Conservation (phyloP, 2,797 vertebrate genomes). For the Sebastes baramenuke region DNA sequence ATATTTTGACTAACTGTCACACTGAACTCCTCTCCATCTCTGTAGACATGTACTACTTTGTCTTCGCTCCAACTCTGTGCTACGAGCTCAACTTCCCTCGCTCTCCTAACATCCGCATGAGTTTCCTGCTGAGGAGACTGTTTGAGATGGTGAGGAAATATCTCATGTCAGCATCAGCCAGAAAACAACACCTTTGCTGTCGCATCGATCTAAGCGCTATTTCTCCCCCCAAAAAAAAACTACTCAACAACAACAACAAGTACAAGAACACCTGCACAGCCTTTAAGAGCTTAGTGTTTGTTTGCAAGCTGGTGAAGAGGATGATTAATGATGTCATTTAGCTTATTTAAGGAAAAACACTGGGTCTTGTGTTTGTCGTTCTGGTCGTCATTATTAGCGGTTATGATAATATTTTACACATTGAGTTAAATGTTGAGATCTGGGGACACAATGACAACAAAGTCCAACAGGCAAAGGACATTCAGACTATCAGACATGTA, state of each 20-base stretch:
- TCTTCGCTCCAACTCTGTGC: constrained; percentile 90
- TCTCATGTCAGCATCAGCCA: neutral
- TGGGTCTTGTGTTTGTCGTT: neutral
- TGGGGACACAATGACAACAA: no score
- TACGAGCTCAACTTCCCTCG: constrained; percentile 95
- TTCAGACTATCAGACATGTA: neutral
- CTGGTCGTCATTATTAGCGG: neutral
- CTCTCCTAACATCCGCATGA: constrained; percentile 85
- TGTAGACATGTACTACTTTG: constrained; percentile 91
- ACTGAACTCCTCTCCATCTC: neutral
- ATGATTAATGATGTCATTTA: neutral
- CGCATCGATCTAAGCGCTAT: neutral
- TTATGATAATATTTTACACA: neutral
- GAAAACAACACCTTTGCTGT: neutral
- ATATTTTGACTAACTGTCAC: neutral
- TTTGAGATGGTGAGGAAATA: constrained; percentile 89
- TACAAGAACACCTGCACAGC: neutral
- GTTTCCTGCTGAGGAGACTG: constrained; percentile 89
- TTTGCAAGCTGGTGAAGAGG: neutral
- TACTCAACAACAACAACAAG: neutral
- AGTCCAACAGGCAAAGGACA: neutral
- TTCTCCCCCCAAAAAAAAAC: no score
- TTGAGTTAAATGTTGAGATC: neutral
- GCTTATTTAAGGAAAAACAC: neutral
- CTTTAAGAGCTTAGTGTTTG: neutral